Evolutionary conservation across 2,113 vertebrate species (phyloP).

Genomic region (Corydoras sp.): DNA sequence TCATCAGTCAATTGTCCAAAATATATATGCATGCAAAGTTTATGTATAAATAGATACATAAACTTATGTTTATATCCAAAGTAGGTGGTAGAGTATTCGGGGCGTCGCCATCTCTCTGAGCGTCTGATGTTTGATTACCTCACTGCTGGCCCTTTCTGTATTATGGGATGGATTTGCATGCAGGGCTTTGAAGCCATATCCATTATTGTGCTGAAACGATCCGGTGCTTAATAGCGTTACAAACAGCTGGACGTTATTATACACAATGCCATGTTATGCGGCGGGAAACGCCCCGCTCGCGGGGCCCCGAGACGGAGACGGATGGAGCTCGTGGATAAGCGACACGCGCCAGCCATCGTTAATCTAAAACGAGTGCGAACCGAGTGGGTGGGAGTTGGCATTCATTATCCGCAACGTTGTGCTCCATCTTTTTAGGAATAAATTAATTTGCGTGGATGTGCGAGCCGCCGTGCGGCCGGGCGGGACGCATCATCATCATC

Average conservation of each 20-base stretch:
- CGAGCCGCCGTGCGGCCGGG: constrained; percentile 52
- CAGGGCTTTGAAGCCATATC: not conserved
- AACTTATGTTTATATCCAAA: too few species aligned
- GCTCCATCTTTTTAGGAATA: constrained; percentile 63
- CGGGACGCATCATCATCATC: constrained; percentile 50
- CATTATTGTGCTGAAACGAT: constrained; percentile 23
- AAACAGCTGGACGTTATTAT: constrained; percentile 29
- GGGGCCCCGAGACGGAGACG: constrained; percentile 24
- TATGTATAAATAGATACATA: too few species aligned
- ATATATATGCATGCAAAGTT: too few species aligned
- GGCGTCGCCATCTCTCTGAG: too few species aligned
- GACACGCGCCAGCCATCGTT: constrained; percentile 33
- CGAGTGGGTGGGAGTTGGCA: constrained; percentile 40
- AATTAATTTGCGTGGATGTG: constrained; percentile 61
- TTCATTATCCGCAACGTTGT: constrained; percentile 53
- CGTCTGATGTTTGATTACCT: too few species aligned
- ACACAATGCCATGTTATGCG: constrained; percentile 19
- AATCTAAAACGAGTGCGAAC: constrained; percentile 40
- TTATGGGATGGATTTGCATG: not conserved
- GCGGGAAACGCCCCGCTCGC: constrained; percentile 33
- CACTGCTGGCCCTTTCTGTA: too few species aligned
- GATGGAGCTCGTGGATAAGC: constrained; percentile 39
- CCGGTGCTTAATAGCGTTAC: constrained; percentile 25
- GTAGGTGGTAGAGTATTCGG: too few species aligned
- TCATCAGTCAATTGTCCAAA: too few species aligned